These are phyloP conservation scores for Uropsilus gracilis DNA, from an alignment of 2,113 vertebrate genomes.

Conservation along the genomic window DNA sequence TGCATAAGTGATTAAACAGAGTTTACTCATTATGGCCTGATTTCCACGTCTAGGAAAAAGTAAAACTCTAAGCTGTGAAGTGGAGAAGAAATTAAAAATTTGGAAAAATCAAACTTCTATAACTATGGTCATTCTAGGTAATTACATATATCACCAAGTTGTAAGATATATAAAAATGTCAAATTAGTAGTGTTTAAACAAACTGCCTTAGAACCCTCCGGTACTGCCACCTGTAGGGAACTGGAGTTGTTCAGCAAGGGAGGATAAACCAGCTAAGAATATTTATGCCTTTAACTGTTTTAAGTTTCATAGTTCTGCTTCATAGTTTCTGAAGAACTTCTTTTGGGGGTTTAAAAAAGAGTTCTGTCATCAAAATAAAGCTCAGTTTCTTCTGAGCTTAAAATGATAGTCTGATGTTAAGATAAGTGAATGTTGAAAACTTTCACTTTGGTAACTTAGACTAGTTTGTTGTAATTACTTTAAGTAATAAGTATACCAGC, in stretches of 20 bases:
- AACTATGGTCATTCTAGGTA: neutral
- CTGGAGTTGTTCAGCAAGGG: neutral
- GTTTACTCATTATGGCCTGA: neutral
- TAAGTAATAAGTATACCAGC: neutral
- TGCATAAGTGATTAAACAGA: neutral
- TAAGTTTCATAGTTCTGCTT: neutral
- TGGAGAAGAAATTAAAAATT: neutral
- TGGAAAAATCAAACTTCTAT: neutral
- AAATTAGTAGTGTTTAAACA: neutral
- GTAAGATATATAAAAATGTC: neutral
- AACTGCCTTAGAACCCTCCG: neutral
- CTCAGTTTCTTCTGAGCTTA: too few species aligned
- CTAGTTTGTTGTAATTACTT: neutral
- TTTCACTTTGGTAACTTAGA: neutral
- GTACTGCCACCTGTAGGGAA: neutral
- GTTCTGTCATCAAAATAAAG: neutral
- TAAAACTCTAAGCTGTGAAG: neutral
- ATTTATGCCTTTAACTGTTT: neutral
- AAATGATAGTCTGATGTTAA: neutral
- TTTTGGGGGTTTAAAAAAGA: neutral
- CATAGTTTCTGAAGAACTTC: too few species aligned
- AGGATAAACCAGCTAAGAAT: neutral
- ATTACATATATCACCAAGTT: neutral
- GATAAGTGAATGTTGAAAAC: neutral
- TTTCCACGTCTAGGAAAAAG: neutral